Conservation (phyloP, 2,113 vertebrate species). For the Mastomys coucha region DNA sequence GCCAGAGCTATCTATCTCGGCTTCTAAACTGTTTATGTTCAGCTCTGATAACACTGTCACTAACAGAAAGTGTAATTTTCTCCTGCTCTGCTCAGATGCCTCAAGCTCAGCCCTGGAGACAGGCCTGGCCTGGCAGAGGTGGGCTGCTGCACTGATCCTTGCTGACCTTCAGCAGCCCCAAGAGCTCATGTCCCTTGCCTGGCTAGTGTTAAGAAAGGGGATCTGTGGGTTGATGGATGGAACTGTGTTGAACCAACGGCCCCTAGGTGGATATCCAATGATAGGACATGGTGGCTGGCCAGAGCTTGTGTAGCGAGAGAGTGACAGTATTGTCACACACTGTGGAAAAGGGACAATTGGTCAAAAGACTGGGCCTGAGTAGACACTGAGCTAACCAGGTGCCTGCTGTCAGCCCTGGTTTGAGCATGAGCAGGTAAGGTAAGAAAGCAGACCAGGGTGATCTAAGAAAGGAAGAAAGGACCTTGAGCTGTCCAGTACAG, state of each 20-base stretch:
- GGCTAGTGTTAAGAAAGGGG: constrained; percentile 1
- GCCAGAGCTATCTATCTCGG: constrained; percentile 26
- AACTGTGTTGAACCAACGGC: not conserved
- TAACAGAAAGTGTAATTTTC: constrained; percentile 68
- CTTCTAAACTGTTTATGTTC: constrained; percentile 63
- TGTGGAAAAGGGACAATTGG: not conserved
- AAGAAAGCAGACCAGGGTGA: not conserved
- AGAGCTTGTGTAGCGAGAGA: not conserved
- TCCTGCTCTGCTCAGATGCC: constrained; percentile 32
- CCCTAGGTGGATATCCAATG: not conserved
- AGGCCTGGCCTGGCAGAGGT: constrained; percentile 12
- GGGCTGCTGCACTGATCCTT: constrained; percentile 17
- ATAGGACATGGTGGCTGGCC: not conserved
- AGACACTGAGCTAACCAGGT: not conserved
- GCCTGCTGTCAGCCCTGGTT: not conserved
- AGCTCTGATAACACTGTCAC: constrained; percentile 49
- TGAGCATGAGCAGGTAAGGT: not conserved
- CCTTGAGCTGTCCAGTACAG: not conserved
- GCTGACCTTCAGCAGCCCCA: constrained; percentile 25
- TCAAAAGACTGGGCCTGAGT: not conserved
- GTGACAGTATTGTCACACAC: not conserved
- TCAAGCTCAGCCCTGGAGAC: not conserved
- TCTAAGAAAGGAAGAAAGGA: not conserved
- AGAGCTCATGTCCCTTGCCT: not conserved
- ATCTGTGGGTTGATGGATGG: not conserved